Conservation (phyloP, 2,888 invertebrate species). For the Drosophila sordidula region DNA sequence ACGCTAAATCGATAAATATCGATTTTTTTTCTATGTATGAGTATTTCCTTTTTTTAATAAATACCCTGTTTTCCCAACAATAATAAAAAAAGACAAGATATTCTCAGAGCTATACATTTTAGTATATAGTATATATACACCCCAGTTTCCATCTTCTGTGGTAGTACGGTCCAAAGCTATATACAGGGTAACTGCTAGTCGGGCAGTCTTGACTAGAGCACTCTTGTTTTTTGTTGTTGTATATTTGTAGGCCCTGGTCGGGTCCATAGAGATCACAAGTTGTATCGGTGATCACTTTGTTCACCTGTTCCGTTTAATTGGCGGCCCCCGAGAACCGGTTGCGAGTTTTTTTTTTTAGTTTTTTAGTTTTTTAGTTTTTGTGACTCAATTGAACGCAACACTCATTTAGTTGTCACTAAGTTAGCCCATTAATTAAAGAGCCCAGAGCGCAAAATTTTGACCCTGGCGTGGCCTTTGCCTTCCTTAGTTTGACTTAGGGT, state of each 20-base stretch:
- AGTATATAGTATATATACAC: too few relatives aligned
- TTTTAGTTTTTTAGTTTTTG: conserved; percentile 25
- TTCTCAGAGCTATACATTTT: too few relatives aligned
- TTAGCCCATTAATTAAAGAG: conserved; percentile 65
- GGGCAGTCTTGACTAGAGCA: background rate
- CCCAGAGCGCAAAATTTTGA: conserved; percentile 27
- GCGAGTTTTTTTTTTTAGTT: conserved; percentile 7
- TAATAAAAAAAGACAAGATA: too few relatives aligned
- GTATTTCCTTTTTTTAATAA: too few relatives aligned
- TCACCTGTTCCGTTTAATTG: conserved; percentile 78
- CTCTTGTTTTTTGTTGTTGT: conserved; percentile 1
- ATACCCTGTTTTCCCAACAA: too few relatives aligned
- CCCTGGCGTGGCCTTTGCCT: conserved; percentile 37
- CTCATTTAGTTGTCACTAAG: conserved; percentile 78
- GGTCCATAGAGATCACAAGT: conserved; percentile 19
- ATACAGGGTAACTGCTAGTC: background rate
- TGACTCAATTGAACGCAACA: conserved; percentile 60
- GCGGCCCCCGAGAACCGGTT: conserved; percentile 39
- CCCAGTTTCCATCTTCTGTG: too few relatives aligned
- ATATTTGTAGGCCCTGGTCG: background rate
- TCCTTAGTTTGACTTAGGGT: background rate
- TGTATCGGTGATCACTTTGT: conserved; percentile 51
- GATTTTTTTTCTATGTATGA: too few relatives aligned
- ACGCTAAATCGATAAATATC: too few relatives aligned
- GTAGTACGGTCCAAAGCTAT: too few relatives aligned